Evolutionary conservation across 2,888 invertebrate genomes (phyloP), one percentile per base, ranked within the genome.

Genomic region (Alsophila aescularia): DNA sequence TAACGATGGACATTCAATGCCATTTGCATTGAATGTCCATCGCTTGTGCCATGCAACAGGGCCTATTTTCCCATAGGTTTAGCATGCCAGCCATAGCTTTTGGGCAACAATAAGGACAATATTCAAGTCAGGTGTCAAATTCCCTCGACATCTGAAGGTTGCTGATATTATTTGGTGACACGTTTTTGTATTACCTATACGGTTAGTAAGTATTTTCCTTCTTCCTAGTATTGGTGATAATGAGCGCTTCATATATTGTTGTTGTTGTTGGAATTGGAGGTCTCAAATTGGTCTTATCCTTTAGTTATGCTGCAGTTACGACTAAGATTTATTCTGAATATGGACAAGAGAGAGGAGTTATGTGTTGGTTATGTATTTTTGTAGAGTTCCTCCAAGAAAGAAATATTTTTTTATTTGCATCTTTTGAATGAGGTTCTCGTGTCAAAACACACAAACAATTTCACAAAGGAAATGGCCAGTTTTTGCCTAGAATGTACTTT

Each of bases 1-100:
- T 51, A 59, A 60, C 45, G 16, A 34, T 41, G 24, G 12, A 39
- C 49, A 62, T 60, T 64, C 43, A 56, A 62, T 64, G 57, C 59
- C 61, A 59, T n/a, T n/a, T n/a, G n/a, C 49, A 62, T 60, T 64
- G 40, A 56, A 62, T 64, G 57, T 58, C 61, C 58, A 61, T 61
- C 48, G 21, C 52, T 14, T 40, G 16, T 12, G 21, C n/a, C 45
- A 31, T 45, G 55, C 45, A 55, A 55, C 27, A 29, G 18, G 41
- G 52, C 52, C 57, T 58, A 40, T 51, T 55, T 55, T 62, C 62
- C 62, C 60, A 54, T 52, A 52, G 56, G 16, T 42, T 55, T 44
- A 51, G 37, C 58, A 60, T 57, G 53, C 58, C 35, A 34, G 41
- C 27, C 53, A 4, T 39, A 13, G 18, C 34, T 41, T 24, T 51